phyloP scores from a whole-genome alignment of 2,888 invertebrate species.

The Chorisops tibialis region DNA sequence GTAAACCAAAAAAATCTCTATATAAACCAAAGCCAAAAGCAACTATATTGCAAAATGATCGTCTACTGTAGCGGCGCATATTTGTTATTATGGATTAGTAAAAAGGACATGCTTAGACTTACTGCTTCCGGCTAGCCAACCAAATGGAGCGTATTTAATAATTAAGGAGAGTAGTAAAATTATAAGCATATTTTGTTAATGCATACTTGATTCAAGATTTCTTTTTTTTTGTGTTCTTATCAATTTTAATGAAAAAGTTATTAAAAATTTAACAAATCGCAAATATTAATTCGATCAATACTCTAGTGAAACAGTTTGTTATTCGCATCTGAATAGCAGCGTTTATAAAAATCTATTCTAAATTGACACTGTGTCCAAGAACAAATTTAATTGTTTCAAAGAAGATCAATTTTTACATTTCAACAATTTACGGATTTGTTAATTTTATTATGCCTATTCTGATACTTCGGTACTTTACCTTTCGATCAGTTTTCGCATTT shows the following conservation, averaged over 20 bases:
- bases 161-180: constrained; percentile 13
- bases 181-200: no score
- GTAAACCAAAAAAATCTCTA: no score
- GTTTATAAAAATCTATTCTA: no score
- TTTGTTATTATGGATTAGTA: constrained; percentile 17
- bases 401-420: no score
- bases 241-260: neutral
- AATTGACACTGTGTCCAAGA: no score
- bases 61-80: no score
- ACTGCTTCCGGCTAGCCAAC: constrained; percentile 39
- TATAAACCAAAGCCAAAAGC: neutral
- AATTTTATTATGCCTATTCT: constrained; percentile 12
- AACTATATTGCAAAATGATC: neutral
- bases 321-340: no score
- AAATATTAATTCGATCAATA: no score
- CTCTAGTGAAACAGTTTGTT: neutral
- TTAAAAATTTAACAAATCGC: neutral
- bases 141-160: constrained; percentile 32
- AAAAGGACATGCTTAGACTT: constrained; percentile 36
- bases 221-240: neutral
- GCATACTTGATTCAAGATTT: neutral
- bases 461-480: constrained; percentile 66
- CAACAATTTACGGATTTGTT: constrained; percentile 27
- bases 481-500: constrained; percentile 96
- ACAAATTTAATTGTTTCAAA: no score